Conservation (phyloP, 2,888 invertebrate species). For the Formica aserva region DNA sequence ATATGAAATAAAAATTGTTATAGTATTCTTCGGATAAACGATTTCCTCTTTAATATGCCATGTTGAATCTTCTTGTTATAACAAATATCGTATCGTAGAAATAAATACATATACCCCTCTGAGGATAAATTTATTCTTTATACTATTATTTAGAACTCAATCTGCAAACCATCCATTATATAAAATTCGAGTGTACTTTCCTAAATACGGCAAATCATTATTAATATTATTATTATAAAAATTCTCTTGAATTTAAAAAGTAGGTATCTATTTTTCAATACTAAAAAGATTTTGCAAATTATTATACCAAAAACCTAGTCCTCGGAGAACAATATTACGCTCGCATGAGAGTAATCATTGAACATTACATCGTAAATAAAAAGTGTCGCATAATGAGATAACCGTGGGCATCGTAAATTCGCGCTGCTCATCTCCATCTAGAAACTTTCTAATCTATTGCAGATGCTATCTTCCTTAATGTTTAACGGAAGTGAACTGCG, state of each 20-base stretch:
- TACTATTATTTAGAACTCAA: no score
- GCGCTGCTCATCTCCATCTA: conserved; percentile 17
- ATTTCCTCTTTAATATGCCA: no score
- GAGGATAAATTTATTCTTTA: no score
- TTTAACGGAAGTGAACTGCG: conserved; percentile 42
- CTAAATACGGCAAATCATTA: no score
- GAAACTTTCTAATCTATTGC: conserved; percentile 42
- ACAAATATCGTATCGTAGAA: no score
- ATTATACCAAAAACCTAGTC: neutral
- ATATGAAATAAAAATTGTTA: no score
- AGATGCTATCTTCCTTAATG: conserved; percentile 50
- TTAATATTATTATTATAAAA: neutral
- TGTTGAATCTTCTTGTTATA: no score
- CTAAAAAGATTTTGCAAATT: neutral
- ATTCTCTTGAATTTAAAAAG: neutral
- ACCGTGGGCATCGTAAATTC: conserved; percentile 17
- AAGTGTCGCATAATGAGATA: conserved; percentile 18
- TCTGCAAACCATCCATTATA: no score
- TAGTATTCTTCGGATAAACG: no score
- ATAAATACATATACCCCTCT: no score
- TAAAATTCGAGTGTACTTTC: no score
- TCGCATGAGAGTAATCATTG: neutral
- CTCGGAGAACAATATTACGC: neutral
- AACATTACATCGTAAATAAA: conserved; percentile 6
- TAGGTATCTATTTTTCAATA: neutral